These are phyloP conservation scores for Drosophila mimetica DNA, from an alignment of 2,888 invertebrate genomes.

Conservation along the genomic window DNA sequence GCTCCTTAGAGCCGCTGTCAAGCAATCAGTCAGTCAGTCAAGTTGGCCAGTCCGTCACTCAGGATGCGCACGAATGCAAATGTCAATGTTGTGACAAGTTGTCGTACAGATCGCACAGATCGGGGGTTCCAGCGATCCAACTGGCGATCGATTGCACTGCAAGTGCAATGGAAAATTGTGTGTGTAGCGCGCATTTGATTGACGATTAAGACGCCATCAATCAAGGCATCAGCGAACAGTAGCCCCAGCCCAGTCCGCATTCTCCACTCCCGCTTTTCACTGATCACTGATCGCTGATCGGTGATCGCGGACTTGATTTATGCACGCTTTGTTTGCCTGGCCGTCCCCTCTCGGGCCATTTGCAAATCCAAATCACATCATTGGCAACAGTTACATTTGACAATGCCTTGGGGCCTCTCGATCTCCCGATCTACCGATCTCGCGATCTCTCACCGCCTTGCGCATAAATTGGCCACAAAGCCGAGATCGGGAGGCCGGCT, in stretches of 20 bases:
- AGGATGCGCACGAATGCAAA: conserved; percentile 78
- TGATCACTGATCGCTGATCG: conserved; percentile 31
- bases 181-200: conserved; percentile 82
- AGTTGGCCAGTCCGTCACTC: conserved; percentile 63
- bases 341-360: conserved; percentile 61
- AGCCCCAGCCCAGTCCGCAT: conserved; percentile 34
- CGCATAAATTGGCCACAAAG: conserved; percentile 74
- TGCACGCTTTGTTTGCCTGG: conserved; percentile 68
- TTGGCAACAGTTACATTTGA: conserved; percentile 76
- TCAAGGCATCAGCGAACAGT: conserved; percentile 79
- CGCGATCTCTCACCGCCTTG: conserved; percentile 37
- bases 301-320: conserved; percentile 63
- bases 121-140: conserved; percentile 30
- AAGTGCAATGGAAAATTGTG: conserved; percentile 70
- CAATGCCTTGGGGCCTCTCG: conserved; percentile 70
- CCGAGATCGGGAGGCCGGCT: conserved; percentile 4
- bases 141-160: conserved; percentile 35
- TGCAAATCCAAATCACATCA: conserved; percentile 80
- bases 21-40: conserved; percentile 77
- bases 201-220: conserved; percentile 84
- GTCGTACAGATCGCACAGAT: conserved; percentile 63
- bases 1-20: conserved; percentile 57
- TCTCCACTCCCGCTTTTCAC: conserved; percentile 22
- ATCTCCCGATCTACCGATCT: conserved; percentile 23
- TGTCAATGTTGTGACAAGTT: conserved; percentile 77